Base-by-base conservation (phyloP, 2,888 invertebrate species). In the Ptilodon capucinus region DNA sequence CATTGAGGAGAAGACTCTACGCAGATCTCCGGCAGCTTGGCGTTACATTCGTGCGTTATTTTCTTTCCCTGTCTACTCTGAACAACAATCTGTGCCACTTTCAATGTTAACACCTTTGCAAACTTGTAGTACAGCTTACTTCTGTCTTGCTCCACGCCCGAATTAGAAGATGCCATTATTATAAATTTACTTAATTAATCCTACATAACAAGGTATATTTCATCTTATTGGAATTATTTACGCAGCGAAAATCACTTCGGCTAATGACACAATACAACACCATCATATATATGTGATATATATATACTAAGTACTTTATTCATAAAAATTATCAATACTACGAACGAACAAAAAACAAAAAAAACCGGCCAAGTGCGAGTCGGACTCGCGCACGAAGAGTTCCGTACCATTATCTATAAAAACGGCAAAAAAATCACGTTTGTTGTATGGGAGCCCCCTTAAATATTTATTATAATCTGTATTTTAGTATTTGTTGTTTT, bases 21-120 rank as follows among this genome's bases (percentile, higher is more conserved):
- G 28, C 62, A 68, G 53, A 78, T 80, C 30, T 84, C 84, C 13
- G 70, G 57, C n/a, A 73, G 64, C 60, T 78, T 82, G n/a, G 63
- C 56, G 42, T 69, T 77, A 43, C 64, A 73, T 30, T 81, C 79
- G 16, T 82, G 81, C n/a, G 77, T 79, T 34, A 96, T 94, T 85
- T 96, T 97, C 71, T 96, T 96, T 17, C 98, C 98, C 51, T 97
- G 93, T 65, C 98, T 93, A 46, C 97, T 97, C 85, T 98, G 97
- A 16, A 98, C 96, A 44, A 98, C 97, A 42, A 98, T 95, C 87
- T 98, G 98, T 25, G 96, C 95, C 44, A 96, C 94, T 90, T 98
- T 98, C 49, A 96, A 88, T 11, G 96, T 95, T 63, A 98, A 91
- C 82, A 96, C 96, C 87, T 96, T 97, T 0, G 96, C 95, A 81